Evolutionary conservation across 2,888 invertebrate species (phyloP).

Genomic region (Plagiodera versicolora): DNA sequence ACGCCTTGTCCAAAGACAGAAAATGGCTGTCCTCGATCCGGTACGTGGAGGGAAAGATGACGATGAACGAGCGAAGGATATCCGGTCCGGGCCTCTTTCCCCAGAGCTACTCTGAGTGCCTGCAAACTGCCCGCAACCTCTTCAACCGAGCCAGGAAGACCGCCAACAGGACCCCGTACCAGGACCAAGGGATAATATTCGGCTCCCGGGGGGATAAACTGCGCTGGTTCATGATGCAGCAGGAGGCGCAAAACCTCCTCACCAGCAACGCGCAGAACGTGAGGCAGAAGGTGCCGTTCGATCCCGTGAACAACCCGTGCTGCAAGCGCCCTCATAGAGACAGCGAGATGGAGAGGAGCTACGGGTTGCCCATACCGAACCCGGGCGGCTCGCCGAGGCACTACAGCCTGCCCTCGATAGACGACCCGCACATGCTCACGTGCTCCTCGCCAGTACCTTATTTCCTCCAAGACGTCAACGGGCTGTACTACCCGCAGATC

Average conservation of each 20-base stretch:
- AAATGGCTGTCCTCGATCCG: slow-evolving; percentile 77
- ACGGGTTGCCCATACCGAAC: slow-evolving; percentile 19
- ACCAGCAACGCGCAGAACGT: slow-evolving; percentile 75
- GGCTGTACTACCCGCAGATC: slow-evolving; percentile 49
- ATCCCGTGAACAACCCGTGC: slow-evolving; percentile 56
- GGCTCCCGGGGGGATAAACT: slow-evolving; percentile 69
- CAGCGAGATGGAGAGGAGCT: slow-evolving; percentile 19
- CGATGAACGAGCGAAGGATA: slow-evolving; percentile 69
- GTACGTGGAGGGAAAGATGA: slow-evolving; percentile 70
- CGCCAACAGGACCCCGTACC: slow-evolving; percentile 74
- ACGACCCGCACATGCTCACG: slow-evolving; percentile 55
- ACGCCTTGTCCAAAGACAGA: slow-evolving; percentile 76
- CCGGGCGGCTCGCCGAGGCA: slow-evolving; percentile 63
- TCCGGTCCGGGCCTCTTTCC: slow-evolving; percentile 75
- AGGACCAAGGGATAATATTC: slow-evolving; percentile 75
- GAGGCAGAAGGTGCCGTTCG: slow-evolving; percentile 76
- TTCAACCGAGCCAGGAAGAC: slow-evolving; percentile 74
- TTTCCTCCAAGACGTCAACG: slow-evolving; percentile 50
- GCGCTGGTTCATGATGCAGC: slow-evolving; percentile 88
- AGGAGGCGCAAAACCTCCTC: slow-evolving; percentile 79
- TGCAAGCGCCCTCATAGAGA: slow-evolving; percentile 20
- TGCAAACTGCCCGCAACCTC: slow-evolving; percentile 76
- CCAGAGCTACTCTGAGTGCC: slow-evolving; percentile 73
- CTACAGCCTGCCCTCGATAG: slow-evolving; percentile 70
- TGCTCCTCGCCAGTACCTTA: slow-evolving; percentile 53